Percentiles rank a stretch among this genome's conserved stretches.
These are phyloP conservation scores for Merluccius polli DNA, from an alignment of 2,797 vertebrate species.

Conservation along the genomic window DNA sequence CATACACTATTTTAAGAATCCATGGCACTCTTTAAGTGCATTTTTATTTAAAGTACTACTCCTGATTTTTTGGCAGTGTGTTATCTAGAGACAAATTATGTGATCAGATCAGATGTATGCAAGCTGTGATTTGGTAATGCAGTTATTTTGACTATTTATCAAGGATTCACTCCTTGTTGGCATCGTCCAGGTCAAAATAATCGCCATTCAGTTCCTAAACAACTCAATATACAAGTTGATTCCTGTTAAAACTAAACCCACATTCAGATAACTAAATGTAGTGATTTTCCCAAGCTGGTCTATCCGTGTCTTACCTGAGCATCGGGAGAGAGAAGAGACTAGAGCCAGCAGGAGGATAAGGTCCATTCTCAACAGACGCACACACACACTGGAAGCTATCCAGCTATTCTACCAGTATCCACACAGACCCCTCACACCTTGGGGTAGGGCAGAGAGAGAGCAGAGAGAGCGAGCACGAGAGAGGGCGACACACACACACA, in stretches of 20 bases:
- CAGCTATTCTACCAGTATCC: conserved; percentile 22
- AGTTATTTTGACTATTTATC: neutral
- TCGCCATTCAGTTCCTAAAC: neutral
- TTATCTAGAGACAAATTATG: neutral
- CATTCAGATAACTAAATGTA: neutral
- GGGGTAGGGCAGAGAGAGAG: neutral
- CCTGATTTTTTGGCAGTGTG: no score
- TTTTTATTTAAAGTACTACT: neutral
- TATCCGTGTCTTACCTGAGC: conserved; percentile 64
- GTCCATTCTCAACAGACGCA: conserved; percentile 57
- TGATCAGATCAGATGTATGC: neutral
- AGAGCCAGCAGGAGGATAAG: conserved; percentile 53
- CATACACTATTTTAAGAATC: neutral
- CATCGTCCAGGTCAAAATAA: neutral
- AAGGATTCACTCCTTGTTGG: neutral
- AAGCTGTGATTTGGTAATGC: neutral
- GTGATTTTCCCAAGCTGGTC: neutral
- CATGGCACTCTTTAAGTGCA: neutral
- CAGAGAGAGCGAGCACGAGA: neutral
- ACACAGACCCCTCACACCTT: conserved; percentile 35
- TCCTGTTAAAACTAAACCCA: neutral
- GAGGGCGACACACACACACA: no score
- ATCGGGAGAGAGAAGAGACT: conserved; percentile 48
- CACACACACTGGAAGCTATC: conserved; percentile 25
- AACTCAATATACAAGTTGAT: neutral